Conservation (phyloP, 1,140 invertebrate genomes). For the Drosophila sturtevanti region DNA sequence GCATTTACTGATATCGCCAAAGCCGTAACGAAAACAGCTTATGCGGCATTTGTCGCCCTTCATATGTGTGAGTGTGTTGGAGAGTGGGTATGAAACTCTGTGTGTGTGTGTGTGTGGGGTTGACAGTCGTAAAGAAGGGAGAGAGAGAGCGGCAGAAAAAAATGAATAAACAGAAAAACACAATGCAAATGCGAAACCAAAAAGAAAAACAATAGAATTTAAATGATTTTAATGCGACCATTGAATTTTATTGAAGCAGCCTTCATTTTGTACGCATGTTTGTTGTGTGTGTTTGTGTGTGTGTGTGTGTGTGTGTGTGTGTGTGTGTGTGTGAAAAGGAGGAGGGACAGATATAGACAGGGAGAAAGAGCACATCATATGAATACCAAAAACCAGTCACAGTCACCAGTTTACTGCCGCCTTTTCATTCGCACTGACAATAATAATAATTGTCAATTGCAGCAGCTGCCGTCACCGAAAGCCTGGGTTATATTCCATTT, state of each 20-base stretch:
- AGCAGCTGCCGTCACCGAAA: constrained; percentile 65
- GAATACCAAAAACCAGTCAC: constrained; percentile 54
- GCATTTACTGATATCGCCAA: constrained; percentile 77
- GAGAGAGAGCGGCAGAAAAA: not conserved
- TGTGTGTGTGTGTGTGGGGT: constrained; percentile 21
- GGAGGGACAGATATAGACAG: not conserved
- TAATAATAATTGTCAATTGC: constrained; percentile 81
- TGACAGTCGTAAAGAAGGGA: constrained; percentile 37
- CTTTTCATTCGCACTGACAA: constrained; percentile 73
- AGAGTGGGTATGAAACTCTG: not conserved
- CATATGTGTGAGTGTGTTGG: constrained; percentile 10
- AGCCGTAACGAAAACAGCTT: constrained; percentile 77
- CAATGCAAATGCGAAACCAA: constrained; percentile 55
- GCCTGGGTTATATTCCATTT: constrained; percentile 3
- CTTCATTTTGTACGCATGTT: constrained; percentile 33
- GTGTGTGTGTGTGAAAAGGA: not conserved
- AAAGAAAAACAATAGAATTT: constrained; percentile 76
- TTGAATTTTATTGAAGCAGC: constrained; percentile 74
- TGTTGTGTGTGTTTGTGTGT: constrained; percentile 58
- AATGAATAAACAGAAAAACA: constrained; percentile 22
- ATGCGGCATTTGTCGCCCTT: constrained; percentile 53
- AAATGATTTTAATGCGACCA: constrained; percentile 80
- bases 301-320: constrained; percentile 15
- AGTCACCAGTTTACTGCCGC: constrained; percentile 16
- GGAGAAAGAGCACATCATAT: constrained; percentile 23